phyloP scores from a whole-genome alignment of 2,113 vertebrate species.

The Chionodraco myersi region DNA sequence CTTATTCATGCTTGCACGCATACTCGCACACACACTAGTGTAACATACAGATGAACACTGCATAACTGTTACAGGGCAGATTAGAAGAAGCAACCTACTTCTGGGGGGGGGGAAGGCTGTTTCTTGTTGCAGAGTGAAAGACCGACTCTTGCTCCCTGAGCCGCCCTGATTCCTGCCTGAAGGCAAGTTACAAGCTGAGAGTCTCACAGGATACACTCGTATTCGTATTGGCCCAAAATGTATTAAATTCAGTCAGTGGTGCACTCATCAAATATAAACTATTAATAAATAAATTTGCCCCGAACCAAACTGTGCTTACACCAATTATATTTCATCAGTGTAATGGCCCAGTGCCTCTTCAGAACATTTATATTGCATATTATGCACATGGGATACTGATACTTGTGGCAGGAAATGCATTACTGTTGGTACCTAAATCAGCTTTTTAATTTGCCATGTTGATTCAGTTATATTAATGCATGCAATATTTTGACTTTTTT shows the following conservation, averaged over 20 bases:
- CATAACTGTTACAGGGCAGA: constrained; percentile 85
- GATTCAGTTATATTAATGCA: not conserved
- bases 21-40: constrained; percentile 29
- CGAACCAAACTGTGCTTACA: constrained; percentile 9
- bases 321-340: constrained; percentile 27
- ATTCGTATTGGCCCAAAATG: constrained; percentile 20
- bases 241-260: constrained; percentile 29
- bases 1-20: constrained; percentile 70
- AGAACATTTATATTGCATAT: constrained; percentile 8
- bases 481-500: not conserved
- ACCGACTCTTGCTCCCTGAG: constrained; percentile 59
- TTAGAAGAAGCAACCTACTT: constrained; percentile 75
- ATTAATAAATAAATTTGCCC: constrained; percentile 37
- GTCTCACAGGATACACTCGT: constrained; percentile 40
- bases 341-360: constrained; percentile 13
- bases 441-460: not conserved
- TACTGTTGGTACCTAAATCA: not conserved
- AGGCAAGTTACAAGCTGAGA: constrained; percentile 46
- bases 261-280: constrained; percentile 17
- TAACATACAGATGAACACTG: constrained; percentile 49
- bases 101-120: constrained; percentile 68
- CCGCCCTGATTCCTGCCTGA: constrained; percentile 64
- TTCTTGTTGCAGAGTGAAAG: constrained; percentile 61
- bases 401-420: constrained; percentile 13
- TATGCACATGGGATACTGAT: constrained; percentile 3